Conservation (phyloP, 2,888 invertebrate genomes). For the Anoplius nigerrimus region DNA sequence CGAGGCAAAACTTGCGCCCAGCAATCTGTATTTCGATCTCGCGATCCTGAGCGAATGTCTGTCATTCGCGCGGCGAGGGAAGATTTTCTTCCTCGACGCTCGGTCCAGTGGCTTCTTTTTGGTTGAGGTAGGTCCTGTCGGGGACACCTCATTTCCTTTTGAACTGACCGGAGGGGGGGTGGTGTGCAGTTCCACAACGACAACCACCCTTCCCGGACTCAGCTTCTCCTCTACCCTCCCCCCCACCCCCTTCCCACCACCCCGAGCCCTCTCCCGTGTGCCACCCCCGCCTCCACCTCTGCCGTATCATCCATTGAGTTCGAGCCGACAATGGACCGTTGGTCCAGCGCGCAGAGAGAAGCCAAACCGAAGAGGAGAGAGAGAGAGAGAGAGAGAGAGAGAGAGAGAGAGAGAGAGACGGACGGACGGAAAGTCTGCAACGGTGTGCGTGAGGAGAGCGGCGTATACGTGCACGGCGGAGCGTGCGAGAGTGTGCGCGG, state of each 20-base stretch:
- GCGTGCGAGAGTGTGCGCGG: constrained; percentile 17
- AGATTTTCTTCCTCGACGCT: constrained; percentile 42
- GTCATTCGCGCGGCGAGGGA: constrained; percentile 31
- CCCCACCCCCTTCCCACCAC: constrained; percentile 12
- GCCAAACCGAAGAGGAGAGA: constrained; percentile 34
- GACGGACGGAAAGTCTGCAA: no score
- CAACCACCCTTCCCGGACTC: constrained; percentile 29
- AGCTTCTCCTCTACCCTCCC: constrained; percentile 15
- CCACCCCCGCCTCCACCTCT: constrained; percentile 36
- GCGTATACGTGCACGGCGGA: no score
- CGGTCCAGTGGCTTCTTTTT: constrained; percentile 55
- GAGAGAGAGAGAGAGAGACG: constrained; percentile 1
- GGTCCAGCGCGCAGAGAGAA: constrained; percentile 51
- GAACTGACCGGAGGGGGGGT: constrained; percentile 42
- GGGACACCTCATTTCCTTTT: constrained; percentile 61
- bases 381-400: not conserved
- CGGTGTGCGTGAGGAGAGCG: no score
- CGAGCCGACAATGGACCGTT: constrained; percentile 56
- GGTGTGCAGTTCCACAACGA: constrained; percentile 49
- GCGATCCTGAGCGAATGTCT: constrained; percentile 36
- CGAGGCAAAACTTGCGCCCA: no score
- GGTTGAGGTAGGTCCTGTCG: constrained; percentile 59
- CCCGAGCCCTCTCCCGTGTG: constrained; percentile 17
- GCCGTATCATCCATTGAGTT: constrained; percentile 53
- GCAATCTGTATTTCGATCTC: not conserved